Evolutionary conservation across 2,888 invertebrate species (phyloP).

Genomic region (Hofmannophila pseudospretella): DNA sequence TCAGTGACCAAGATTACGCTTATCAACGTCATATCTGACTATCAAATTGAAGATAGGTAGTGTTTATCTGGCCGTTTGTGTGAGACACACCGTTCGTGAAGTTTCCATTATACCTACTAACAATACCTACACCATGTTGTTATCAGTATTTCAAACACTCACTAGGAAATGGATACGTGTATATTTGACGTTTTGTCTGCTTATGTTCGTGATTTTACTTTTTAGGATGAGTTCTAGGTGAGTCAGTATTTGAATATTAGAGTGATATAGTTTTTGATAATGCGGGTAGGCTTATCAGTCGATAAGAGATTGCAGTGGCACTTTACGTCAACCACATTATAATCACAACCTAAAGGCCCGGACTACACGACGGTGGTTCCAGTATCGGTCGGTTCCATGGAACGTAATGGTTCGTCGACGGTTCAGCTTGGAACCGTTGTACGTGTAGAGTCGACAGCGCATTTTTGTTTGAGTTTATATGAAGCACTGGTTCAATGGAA

Average conservation of each 20-base stretch:
- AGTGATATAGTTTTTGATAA: too few relatives aligned
- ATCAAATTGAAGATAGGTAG: constrained; percentile 4
- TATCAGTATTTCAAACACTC: constrained; percentile 30
- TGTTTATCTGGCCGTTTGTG: constrained; percentile 10
- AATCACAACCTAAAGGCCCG: too few relatives aligned
- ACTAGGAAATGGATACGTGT: constrained; percentile 38
- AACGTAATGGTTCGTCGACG: too few relatives aligned
- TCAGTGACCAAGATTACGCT: background rate
- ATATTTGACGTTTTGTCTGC: constrained; percentile 28
- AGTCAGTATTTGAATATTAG: constrained; percentile 25
- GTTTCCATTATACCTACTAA: constrained; percentile 42
- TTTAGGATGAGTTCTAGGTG: constrained; percentile 26
- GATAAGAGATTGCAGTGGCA: too few relatives aligned
- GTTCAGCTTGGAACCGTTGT: too few relatives aligned
- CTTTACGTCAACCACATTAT: too few relatives aligned
- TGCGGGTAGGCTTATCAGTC: too few relatives aligned
- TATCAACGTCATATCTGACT: background rate
- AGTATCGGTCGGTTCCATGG: too few relatives aligned
- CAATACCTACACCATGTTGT: constrained; percentile 43
- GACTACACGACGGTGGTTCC: too few relatives aligned
- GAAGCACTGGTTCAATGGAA: too few relatives aligned
- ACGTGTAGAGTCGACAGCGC: too few relatives aligned
- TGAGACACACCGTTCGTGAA: background rate
- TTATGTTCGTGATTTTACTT: constrained; percentile 27
- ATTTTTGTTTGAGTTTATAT: too few relatives aligned